Evolutionary conservation across 2,888 invertebrate genomes (phyloP), one percentile per base, ranked within the genome.

Genomic region (Chrysolina oricalcia): DNA sequence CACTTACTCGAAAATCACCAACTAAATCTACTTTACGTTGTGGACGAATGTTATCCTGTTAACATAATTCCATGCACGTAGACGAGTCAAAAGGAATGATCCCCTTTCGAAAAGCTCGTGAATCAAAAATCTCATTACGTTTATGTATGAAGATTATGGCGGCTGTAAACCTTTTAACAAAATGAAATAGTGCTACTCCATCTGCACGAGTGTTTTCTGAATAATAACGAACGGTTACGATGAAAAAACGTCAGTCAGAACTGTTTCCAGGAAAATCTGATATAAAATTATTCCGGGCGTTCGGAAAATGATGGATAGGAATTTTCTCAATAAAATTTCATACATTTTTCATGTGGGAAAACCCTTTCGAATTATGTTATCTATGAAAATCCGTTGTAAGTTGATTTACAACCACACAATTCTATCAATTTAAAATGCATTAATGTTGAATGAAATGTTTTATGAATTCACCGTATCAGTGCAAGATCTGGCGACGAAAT

Each of bases 81-180:
- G 53, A 21, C 23, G 1, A 13, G 11, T 15, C 53, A 11, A 53
- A 53, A 10, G 53, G 1, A 53, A 53, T 53, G 21, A 53, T 53
- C 21, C 21, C 21, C 19, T 23, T 53, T 53, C 9, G 19, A 11
- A 53, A 53, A 53, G 19, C 53, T 5, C 53, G 19, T 53, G 53
- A 53, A 21, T 53, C 53, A 53, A 53, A 53, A 53, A 53, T 53
- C 53, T 53, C 53, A 53, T 53, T 53, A 53, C 13, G 21, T 53
- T 53, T 0, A 53, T 21, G 21, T 53, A 19, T 23, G 11, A 19
- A 53, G 53, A 53, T 53, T 13, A 21, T 21, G 5, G 19, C 53
- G 19, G 53, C 21, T 53, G 21, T 53, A 21, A 53, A 53, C 53
- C 53, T 53, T 13, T 23, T 21, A 21, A 1, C 13, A 53, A 21